phyloP scores from a whole-genome alignment of 2,797 vertebrate genomes.

The Molossus molossus region DNA sequence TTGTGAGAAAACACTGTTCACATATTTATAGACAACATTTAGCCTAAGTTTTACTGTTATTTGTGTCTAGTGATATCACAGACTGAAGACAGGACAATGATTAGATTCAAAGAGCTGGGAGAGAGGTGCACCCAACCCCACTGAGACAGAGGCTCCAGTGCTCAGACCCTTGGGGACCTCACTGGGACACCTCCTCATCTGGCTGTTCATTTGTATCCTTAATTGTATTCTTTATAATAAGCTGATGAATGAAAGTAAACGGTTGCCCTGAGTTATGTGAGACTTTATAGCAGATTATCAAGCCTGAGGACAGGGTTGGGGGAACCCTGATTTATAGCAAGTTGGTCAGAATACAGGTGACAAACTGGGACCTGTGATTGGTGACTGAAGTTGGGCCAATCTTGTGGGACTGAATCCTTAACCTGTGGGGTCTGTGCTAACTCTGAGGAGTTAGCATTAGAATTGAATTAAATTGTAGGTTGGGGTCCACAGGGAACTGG shows the following conservation, averaged over 20 bases:
- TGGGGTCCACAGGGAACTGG: background rate
- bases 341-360: background rate
- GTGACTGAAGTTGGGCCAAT: background rate
- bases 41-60: too few species aligned
- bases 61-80: too few species aligned
- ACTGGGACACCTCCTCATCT: rapidly evolving
- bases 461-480: background rate
- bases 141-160: rapidly evolving
- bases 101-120: too few species aligned
- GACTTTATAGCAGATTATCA: background rate
- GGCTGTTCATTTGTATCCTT: background rate
- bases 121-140: background rate
- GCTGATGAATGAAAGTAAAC: too few species aligned
- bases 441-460: background rate
- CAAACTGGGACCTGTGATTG: background rate
- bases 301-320: background rate
- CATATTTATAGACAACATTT: too few species aligned
- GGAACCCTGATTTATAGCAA: rapidly evolving
- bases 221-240: background rate
- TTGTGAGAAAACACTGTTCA: too few species aligned
- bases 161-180: background rate
- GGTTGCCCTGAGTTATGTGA: background rate
- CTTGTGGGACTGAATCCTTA: background rate
- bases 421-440: background rate
- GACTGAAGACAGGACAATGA: background rate